phyloP scores from a whole-genome alignment of 2,113 vertebrate genomes.

The Paradoxurus hermaphroditus region DNA sequence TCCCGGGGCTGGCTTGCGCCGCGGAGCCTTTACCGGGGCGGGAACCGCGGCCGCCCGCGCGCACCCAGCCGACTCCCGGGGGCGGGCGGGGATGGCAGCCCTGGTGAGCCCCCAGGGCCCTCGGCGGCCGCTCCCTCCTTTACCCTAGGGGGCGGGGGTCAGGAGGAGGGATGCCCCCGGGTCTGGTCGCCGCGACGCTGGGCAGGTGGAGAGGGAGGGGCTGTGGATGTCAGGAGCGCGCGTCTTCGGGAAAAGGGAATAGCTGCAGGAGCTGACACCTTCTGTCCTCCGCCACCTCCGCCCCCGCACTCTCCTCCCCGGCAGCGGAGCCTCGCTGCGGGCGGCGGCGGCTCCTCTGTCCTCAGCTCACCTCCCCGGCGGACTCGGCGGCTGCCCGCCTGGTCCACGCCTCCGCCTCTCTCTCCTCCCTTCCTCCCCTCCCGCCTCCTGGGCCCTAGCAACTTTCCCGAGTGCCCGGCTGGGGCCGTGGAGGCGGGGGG shows the following conservation, averaged over 20 bases:
- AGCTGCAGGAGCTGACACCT: slow-evolving; percentile 61
- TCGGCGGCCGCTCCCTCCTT: neutral
- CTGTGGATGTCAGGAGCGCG: slow-evolving; percentile 41
- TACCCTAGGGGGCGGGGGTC: neutral
- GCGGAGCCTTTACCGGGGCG: neutral
- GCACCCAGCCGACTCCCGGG: neutral
- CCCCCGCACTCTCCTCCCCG: slow-evolving; percentile 52
- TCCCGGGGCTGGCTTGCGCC: neutral
- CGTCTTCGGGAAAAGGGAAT: neutral
- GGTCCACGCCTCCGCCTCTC: slow-evolving; percentile 59
- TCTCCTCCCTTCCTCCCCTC: slow-evolving; percentile 25
- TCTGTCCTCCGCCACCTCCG: slow-evolving; percentile 57
- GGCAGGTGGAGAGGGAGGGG: slow-evolving; percentile 36
- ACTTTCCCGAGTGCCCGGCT: slow-evolving; percentile 58
- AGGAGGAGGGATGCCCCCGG: neutral
- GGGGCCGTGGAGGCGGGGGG: neutral
- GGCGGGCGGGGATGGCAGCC: neutral
- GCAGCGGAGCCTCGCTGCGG: slow-evolving; percentile 24
- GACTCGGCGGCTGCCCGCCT: slow-evolving; percentile 53
- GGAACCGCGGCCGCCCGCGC: neutral
- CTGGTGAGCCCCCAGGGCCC: neutral
- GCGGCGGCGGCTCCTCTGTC: slow-evolving; percentile 58
- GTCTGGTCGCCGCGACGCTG: neutral
- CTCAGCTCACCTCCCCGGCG: slow-evolving; percentile 68
- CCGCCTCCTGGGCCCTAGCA: slow-evolving; percentile 42